A percentile compares a stretch with the other conserved stretches of the same genome.
Evolutionary conservation across 2,113 vertebrate genomes (phyloP).

Genomic region (Dolichallabes microphthalmus): DNA sequence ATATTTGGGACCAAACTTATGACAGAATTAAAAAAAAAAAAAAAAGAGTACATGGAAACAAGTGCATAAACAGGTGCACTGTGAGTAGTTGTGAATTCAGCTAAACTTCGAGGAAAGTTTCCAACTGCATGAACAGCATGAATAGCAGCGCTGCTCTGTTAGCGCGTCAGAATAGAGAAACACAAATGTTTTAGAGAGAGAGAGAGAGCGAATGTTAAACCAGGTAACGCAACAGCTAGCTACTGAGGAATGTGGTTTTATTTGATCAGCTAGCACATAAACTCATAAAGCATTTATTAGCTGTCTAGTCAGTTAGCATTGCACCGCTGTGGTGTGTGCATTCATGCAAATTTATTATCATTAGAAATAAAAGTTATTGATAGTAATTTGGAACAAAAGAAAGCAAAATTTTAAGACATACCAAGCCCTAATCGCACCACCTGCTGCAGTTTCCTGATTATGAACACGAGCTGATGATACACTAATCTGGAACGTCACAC

Average conservation of each 20-base stretch:
- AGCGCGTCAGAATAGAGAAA: too few relatives aligned
- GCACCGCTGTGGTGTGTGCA: not conserved
- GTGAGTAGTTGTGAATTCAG: not conserved
- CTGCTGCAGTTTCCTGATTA: not conserved
- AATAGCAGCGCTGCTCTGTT: too few relatives aligned
- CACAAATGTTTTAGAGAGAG: too few relatives aligned
- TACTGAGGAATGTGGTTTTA: not conserved
- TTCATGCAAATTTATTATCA: not conserved
- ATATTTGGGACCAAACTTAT: not conserved
- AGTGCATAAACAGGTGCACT: not conserved
- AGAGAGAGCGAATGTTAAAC: too few relatives aligned
- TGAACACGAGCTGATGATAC: not conserved
- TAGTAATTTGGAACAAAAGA: not conserved
- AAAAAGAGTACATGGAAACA: not conserved
- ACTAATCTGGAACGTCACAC: not conserved
- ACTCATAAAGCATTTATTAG: not conserved
- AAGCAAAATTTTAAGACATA: not conserved
- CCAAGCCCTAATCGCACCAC: not conserved
- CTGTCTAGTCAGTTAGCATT: not conserved
- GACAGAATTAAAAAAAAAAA: not conserved
- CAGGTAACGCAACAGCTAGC: not conserved
- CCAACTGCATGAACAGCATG: too few relatives aligned
- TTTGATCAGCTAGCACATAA: not conserved
- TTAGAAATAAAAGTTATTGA: not conserved
- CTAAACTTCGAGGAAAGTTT: not conserved